Base-by-base conservation (phyloP, 2,888 invertebrate species). In the Notocelia uddmanniana region DNA sequence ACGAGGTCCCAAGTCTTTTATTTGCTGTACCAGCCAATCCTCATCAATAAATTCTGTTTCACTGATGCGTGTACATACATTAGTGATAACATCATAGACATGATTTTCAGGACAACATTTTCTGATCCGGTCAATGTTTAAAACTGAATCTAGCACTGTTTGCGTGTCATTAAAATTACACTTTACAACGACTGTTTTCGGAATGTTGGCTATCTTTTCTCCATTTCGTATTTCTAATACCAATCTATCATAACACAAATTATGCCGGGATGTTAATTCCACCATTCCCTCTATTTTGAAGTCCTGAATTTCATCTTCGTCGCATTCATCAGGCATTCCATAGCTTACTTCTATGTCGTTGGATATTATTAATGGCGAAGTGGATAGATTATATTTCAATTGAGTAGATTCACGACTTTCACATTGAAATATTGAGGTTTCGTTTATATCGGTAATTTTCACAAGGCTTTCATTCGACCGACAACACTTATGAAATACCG, bases 81-180 rank as follows among this genome's bases (percentile, higher is more conserved):
- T 93, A 73, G 81, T 81, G 15, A 79, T 74, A 13, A 79, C 76
- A 74, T 94, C 92, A 74, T 91, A 94, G 57, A 79, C 83, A 75
- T 91, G 83, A 23, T 89, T 89, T 62, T 75, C 81, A 11, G 85
- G 85, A 79, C 94, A 94, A 80, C 94, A 94, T 80, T 94, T 94
- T 21, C 86, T 81, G 37, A 93, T 79, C 67, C 85, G 83, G 70
- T 85, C 78, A 67, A 92, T 79, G 48, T 79, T 77, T 41, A 88
- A 68, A 54, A 76, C 78, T 37, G 78, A 76, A 74, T 79, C 74
- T 18, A 79, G 64, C 50, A 64, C 68, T 13, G 79, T 75, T 52
- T 81, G 77, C 62, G 81, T 82, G 68, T 82, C 79, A 70, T 84
- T 87, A 69, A 73, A 75, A 68, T 83, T 76, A 77, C 92, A 91